These are phyloP conservation scores for Anorthoa munda DNA, from an alignment of 2,888 invertebrate genomes.

Conservation along the genomic window DNA sequence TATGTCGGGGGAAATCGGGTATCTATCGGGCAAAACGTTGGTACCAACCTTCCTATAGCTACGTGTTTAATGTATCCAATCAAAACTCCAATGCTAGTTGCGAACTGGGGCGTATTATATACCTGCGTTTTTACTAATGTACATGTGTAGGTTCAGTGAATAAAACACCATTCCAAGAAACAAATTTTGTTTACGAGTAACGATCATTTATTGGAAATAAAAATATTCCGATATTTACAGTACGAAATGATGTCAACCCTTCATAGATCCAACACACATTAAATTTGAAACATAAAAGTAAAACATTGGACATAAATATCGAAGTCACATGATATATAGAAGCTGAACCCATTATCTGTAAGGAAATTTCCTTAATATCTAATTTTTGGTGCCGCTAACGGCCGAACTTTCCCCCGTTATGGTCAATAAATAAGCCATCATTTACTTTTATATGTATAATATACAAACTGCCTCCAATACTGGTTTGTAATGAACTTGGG, in stretches of 20 bases:
- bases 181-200: not conserved
- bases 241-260: slow-evolving; percentile 21
- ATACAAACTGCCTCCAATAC: slow-evolving; percentile 55
- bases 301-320: slow-evolving; percentile 62
- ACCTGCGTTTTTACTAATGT: slow-evolving; percentile 53
- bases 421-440: slow-evolving; percentile 76
- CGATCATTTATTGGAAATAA: not conserved
- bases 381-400: slow-evolving; percentile 78
- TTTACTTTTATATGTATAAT: slow-evolving; percentile 69
- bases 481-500: slow-evolving; percentile 54
- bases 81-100: slow-evolving; percentile 53
- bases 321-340: slow-evolving; percentile 59
- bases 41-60: no score
- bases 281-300: slow-evolving; percentile 52
- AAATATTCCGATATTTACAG: not conserved
- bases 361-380: slow-evolving; percentile 76
- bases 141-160: slow-evolving; percentile 11
- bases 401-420: slow-evolving; percentile 76
- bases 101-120: slow-evolving; percentile 51
- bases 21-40: no score
- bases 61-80: slow-evolving; percentile 51
- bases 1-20: no score
- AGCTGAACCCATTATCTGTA: slow-evolving; percentile 59
- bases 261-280: slow-evolving; percentile 36
- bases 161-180: not conserved